Percentiles rank a stretch among this genome's conserved stretches.
These are phyloP conservation scores for Nycticebus coucang DNA, from an alignment of 2,113 vertebrate genomes.

Conservation along the genomic window DNA sequence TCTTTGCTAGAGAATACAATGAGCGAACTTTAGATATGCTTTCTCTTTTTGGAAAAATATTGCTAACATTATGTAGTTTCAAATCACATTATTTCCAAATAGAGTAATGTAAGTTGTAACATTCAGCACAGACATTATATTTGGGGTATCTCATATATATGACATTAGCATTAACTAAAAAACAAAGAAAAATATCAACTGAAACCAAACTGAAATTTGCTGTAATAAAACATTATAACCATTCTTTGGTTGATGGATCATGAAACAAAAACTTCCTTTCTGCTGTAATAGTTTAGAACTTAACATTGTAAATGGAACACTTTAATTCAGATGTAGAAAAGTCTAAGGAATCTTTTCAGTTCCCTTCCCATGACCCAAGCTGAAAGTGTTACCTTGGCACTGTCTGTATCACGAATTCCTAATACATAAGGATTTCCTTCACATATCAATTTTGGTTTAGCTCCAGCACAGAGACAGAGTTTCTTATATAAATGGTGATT, in stretches of 20 bases:
- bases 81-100: neutral
- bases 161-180: neutral
- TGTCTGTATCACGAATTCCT: conserved; percentile 98
- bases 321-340: neutral
- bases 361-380: neutral
- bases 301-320: neutral
- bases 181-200: neutral
- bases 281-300: neutral
- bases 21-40: neutral
- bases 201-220: neutral
- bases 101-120: neutral
- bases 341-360: neutral
- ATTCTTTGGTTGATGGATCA: neutral
- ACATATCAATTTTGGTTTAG: conserved; percentile 91
- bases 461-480: conserved; percentile 95
- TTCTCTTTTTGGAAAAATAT: neutral
- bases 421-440: conserved; percentile 90
- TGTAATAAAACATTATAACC: neutral
- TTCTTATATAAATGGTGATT: conserved; percentile 88
- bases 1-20: neutral
- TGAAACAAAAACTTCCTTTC: neutral
- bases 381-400: conserved; percentile 90
- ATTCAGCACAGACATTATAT: neutral
- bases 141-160: neutral
- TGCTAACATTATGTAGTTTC: neutral